Percentiles rank a stretch among this genome's conserved stretches.
Evolutionary conservation across 2,797 vertebrate genomes (phyloP).

Genomic region (Malacoctenus gilli): DNA sequence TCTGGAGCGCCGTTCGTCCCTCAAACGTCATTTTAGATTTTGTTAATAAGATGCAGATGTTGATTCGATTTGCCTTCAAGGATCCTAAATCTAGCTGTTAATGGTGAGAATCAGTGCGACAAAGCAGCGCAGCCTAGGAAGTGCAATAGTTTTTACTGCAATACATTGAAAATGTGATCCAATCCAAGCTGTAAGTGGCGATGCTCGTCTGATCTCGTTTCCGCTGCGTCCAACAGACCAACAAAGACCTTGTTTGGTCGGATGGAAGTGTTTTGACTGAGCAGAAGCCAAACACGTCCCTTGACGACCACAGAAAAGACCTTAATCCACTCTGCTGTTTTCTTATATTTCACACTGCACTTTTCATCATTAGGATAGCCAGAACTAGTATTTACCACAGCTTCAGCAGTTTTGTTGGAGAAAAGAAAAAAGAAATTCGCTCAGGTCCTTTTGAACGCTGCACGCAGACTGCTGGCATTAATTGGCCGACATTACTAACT

Average conservation of each 20-base stretch:
- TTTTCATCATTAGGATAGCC: constrained; percentile 7
- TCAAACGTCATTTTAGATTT: constrained; percentile 16
- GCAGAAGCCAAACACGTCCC: constrained; percentile 4
- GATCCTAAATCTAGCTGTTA: constrained; percentile 36
- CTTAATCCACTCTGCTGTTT: constrained; percentile 12
- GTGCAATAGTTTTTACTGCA: constrained; percentile 61
- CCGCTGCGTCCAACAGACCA: constrained; percentile 2
- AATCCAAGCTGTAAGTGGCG: constrained; percentile 15
- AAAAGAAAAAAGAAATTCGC: constrained; percentile 62
- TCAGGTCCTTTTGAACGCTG: constrained; percentile 43
- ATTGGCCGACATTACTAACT: constrained; percentile 31
- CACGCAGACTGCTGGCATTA: constrained; percentile 49
- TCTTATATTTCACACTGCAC: constrained; percentile 8
- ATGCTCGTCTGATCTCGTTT: constrained; percentile 8
- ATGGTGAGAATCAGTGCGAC: constrained; percentile 26
- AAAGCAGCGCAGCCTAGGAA: constrained; percentile 40
- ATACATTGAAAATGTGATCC: constrained; percentile 54
- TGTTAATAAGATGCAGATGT: constrained; percentile 37
- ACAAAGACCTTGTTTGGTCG: constrained; percentile 22
- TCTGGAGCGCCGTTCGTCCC: constrained; percentile 9
- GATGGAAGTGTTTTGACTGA: constrained; percentile 9
- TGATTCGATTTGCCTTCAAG: constrained; percentile 35
- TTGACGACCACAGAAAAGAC: constrained; percentile 17
- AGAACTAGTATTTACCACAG: constrained; percentile 10
- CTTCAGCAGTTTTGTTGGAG: constrained; percentile 24